A percentile compares a stretch with the other conserved stretches of the same genome.
phyloP scores from a whole-genome alignment of 2,888 invertebrate genomes.

The Panorpa germanica region DNA sequence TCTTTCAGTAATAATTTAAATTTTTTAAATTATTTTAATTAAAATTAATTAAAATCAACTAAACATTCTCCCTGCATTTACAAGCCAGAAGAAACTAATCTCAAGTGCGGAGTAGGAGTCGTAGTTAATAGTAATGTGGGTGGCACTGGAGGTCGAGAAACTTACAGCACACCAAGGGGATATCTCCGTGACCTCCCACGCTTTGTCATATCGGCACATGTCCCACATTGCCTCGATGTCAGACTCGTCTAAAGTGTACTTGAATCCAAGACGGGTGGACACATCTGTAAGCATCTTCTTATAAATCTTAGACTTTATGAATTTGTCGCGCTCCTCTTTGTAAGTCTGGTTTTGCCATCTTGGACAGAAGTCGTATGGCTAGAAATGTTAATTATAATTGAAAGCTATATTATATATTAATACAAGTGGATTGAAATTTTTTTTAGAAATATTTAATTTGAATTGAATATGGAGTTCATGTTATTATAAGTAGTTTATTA shows the following conservation, averaged over 20 bases:
- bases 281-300: conserved; percentile 26
- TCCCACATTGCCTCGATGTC: conserved; percentile 49
- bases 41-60: too few relatives aligned
- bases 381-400: conserved; percentile 13
- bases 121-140: too few relatives aligned
- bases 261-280: conserved; percentile 31
- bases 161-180: conserved; percentile 63
- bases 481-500: too few relatives aligned
- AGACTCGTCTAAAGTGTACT: too few relatives aligned
- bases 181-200: conserved; percentile 43
- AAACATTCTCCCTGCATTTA: too few relatives aligned
- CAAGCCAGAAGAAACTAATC: too few relatives aligned
- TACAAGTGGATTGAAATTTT: conserved; percentile 1
- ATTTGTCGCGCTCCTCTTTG: conserved; percentile 24
- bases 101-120: too few relatives aligned
- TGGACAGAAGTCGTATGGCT: conserved; percentile 44
- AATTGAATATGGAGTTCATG: too few relatives aligned
- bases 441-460: conserved; percentile 25
- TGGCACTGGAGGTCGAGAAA: too few relatives aligned
- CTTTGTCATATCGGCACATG: conserved; percentile 65
- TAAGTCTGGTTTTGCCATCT: conserved; percentile 33
- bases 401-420: conserved; percentile 10
- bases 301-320: conserved; percentile 17
- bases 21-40: too few relatives aligned
- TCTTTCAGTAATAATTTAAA: too few relatives aligned